Conservation (phyloP, 2,888 invertebrate genomes). For the Brassicogethes aeneus region DNA sequence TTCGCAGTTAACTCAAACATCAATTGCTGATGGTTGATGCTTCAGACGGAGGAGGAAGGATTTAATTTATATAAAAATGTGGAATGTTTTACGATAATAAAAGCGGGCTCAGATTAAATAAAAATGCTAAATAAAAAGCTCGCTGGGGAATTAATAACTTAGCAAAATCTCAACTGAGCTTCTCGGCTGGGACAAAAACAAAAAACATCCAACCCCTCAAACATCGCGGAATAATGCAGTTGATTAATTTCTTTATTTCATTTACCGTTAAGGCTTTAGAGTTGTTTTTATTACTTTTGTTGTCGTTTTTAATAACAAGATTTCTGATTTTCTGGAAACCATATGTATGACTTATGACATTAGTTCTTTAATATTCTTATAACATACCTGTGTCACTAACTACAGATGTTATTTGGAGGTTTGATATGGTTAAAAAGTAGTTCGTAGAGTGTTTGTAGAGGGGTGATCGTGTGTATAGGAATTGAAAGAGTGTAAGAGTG, state of each 20-base stretch:
- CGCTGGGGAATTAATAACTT: conserved; percentile 39
- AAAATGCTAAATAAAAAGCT: conserved; percentile 41
- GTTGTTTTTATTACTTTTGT: no score
- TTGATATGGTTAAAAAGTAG: no score
- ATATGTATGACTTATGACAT: no score
- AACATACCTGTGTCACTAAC: no score
- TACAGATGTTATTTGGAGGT: no score
- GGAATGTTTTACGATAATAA: conserved; percentile 41
- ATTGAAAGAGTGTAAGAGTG: not conserved
- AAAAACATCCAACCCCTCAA: conserved; percentile 2
- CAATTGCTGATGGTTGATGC: not conserved
- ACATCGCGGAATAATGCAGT: conserved; percentile 9
- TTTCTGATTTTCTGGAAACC: no score
- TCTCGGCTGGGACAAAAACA: conserved; percentile 10
- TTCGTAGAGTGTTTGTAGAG: no score
- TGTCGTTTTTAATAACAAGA: no score
- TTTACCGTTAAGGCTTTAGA: no score
- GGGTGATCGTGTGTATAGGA: not conserved
- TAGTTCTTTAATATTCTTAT: no score
- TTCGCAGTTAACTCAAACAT: not conserved
- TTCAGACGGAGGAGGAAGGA: conserved; percentile 26
- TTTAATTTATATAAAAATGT: conserved; percentile 41
- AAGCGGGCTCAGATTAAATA: conserved; percentile 40
- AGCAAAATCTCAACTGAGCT: conserved; percentile 27
- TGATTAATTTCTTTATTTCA: no score